These are phyloP conservation scores for Smithornis capensis DNA, from an alignment of 2,113 vertebrate genomes.

Conservation along the genomic window DNA sequence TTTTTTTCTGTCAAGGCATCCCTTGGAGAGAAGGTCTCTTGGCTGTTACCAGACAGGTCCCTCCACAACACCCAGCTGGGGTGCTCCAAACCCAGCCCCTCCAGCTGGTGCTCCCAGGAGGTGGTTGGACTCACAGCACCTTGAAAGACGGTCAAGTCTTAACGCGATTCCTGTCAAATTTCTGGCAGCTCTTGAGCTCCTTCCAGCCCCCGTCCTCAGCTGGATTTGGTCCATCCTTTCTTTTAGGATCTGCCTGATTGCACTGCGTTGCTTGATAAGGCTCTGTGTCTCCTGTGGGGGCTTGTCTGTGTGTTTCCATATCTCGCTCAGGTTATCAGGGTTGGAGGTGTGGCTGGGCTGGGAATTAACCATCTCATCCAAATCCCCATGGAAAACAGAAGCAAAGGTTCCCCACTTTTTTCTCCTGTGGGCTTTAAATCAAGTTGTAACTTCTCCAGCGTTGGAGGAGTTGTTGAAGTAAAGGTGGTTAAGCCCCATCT, in stretches of 20 bases:
- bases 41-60: fast-evolving
- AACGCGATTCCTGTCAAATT: neutral
- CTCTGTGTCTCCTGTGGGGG: neutral
- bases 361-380: slow-evolving; percentile 29
- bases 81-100: neutral
- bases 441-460: neutral
- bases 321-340: neutral
- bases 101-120: neutral
- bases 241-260: neutral
- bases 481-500: neutral
- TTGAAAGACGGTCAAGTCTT: neutral
- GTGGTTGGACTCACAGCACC: neutral
- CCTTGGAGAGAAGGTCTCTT: neutral
- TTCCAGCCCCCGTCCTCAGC: neutral
- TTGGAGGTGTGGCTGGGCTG: neutral
- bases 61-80: neutral
- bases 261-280: neutral
- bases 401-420: neutral
- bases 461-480: neutral
- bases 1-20: neutral
- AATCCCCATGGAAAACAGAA: neutral
- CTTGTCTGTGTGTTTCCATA: slow-evolving; percentile 4
- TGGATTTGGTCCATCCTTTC: neutral
- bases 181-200: neutral
- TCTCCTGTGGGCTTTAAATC: neutral